These are phyloP conservation scores for Thymelicus lineola DNA, from an alignment of 2,888 invertebrate species.

Conservation along the genomic window DNA sequence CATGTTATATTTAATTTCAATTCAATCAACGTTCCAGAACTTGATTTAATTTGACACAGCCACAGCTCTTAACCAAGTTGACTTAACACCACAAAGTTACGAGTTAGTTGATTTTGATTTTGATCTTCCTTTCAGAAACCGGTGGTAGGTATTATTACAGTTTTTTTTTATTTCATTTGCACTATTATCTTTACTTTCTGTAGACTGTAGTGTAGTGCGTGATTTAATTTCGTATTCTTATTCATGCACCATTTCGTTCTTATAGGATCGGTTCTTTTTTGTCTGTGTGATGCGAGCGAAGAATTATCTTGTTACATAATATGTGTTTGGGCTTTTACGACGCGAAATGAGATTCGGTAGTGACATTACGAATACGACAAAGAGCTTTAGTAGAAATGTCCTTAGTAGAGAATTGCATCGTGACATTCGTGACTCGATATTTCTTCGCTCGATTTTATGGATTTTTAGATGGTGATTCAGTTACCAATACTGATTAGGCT, in stretches of 20 bases:
- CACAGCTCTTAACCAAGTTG: no score
- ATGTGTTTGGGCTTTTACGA: background rate
- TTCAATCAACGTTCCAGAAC: no score
- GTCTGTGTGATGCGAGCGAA: conserved; percentile 50
- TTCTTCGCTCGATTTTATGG: conserved; percentile 15
- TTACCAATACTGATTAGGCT: no score
- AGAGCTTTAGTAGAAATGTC: background rate
- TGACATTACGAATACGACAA: background rate
- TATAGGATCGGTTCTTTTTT: conserved; percentile 47
- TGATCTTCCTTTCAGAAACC: no score
- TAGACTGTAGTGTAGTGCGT: conserved; percentile 73
- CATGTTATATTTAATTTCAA: no score
- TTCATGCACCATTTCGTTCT: conserved; percentile 80
- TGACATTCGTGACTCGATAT: background rate
- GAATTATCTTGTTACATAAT: background rate
- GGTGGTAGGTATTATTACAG: conserved; percentile 44
- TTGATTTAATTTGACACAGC: no score
- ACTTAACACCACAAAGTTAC: no score
- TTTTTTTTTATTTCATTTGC: conserved; percentile 69
- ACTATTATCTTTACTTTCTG: conserved; percentile 61
- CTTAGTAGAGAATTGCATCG: background rate
- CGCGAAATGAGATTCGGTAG: background rate
- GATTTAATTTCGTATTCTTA: conserved; percentile 57
- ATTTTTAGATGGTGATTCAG: no score
- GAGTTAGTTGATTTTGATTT: no score